Conservation (phyloP, 2,888 invertebrate species). For the Eutolmus rufibarbis region DNA sequence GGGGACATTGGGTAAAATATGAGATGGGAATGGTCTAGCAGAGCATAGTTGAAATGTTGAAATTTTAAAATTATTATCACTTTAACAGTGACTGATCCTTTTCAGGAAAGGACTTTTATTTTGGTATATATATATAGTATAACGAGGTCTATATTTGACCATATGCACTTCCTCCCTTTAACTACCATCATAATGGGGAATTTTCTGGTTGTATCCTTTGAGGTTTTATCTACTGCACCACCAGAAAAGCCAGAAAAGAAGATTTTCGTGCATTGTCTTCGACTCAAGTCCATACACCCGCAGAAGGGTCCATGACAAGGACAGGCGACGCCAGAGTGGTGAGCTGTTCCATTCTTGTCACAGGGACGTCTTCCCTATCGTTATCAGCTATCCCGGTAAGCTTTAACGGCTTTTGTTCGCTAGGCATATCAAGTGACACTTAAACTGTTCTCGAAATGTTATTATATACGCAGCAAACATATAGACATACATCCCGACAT, state of each 20-base stretch:
- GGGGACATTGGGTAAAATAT: background rate
- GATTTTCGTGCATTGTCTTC: conserved; percentile 27
- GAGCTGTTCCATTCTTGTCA: background rate
- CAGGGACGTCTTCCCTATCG: background rate
- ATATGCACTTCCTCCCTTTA: background rate
- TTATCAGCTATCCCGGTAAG: conserved; percentile 30
- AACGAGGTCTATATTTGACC: background rate
- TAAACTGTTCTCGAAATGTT: conserved; percentile 32
- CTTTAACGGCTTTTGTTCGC: conserved; percentile 28
- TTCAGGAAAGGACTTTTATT: background rate
- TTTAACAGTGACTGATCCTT: background rate
- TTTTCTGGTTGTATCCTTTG: conserved; percentile 6
- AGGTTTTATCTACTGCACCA: conserved; percentile 21
- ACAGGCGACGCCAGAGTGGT: background rate
- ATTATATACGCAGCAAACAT: background rate
- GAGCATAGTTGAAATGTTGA: background rate
- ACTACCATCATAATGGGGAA: background rate
- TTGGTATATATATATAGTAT: background rate
- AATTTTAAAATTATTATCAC: background rate
- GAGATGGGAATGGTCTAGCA: background rate
- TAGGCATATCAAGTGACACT: conserved; percentile 37
- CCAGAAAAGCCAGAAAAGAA: conserved; percentile 11
- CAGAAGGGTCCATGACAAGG: background rate
- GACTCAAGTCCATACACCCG: background rate
- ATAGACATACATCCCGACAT: background rate